phyloP scores from a whole-genome alignment of 1,140 invertebrate genomes.

The Lethrus apterus region DNA sequence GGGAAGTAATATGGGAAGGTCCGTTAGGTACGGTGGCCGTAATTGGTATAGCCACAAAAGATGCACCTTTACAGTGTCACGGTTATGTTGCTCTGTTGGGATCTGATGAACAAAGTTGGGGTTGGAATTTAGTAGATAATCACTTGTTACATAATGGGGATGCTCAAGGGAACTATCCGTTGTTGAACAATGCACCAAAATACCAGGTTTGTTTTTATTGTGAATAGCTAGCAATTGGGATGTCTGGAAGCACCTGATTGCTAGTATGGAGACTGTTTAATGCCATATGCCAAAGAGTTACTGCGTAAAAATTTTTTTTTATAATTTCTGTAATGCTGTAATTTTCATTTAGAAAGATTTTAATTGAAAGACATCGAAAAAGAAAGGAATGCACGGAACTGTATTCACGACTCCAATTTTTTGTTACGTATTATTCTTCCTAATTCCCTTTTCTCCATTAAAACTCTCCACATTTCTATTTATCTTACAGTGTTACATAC shows the following conservation, averaged over 20 bases:
- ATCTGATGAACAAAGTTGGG: conserved; percentile 95
- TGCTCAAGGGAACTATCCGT: conserved; percentile 89
- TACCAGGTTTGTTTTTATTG: conserved; percentile 70
- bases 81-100: conserved; percentile 93
- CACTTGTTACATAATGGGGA: conserved; percentile 94
- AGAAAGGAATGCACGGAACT: too few species aligned
- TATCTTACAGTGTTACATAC: too few species aligned
- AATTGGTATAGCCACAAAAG: conserved; percentile 91
- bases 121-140: conserved; percentile 99
- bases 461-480: too few species aligned
- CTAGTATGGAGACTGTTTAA: conserved; percentile 13
- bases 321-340: too few species aligned
- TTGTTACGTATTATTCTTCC: too few species aligned
- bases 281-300: conserved; percentile 13
- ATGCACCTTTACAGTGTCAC: conserved; percentile 81
- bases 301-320: too few species aligned
- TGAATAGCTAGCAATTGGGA: conserved; percentile 8
- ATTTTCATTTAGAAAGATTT: too few species aligned
- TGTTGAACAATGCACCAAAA: conserved; percentile 94
- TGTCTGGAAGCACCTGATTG: conserved; percentile 1
- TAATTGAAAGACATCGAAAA: neutral
- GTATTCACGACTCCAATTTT: too few species aligned
- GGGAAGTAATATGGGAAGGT: conserved; percentile 99
- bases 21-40: conserved; percentile 93
- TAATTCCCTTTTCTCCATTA: too few species aligned